phyloP scores from a whole-genome alignment of 2,797 vertebrate species.

The Mareca strepera region DNA sequence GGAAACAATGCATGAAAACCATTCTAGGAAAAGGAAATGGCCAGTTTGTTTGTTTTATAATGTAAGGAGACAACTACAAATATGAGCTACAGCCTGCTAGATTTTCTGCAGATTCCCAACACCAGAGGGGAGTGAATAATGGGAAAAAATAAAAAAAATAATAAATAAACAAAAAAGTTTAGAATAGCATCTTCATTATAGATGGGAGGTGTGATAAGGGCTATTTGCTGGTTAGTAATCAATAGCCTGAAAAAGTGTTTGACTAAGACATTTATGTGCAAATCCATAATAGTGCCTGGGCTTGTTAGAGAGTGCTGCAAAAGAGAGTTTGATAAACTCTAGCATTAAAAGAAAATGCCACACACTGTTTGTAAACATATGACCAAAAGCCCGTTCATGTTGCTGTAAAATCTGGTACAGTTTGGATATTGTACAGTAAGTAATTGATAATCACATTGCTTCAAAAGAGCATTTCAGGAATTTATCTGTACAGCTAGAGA shows the following conservation, averaged over 20 bases:
- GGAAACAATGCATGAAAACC: neutral
- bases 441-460: neutral
- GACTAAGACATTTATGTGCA: neutral
- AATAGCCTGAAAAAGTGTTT: neutral
- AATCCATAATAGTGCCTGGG: neutral
- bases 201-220: neutral
- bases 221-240: neutral
- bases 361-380: neutral
- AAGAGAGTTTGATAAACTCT: neutral
- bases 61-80: neutral
- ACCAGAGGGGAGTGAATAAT: neutral
- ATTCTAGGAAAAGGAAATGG: neutral
- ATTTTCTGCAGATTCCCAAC: neutral
- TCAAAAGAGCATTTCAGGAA: neutral
- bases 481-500: neutral
- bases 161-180: too few relatives aligned
- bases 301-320: neutral
- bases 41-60: neutral
- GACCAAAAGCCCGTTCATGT: neutral
- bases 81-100: neutral
- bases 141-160: too few relatives aligned
- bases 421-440: neutral
- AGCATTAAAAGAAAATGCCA: neutral
- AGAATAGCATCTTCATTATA: neutral
- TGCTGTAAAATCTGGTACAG: neutral